Evolutionary conservation across 2,888 invertebrate species (phyloP), one percentile per base, ranked within the genome.

Genomic region (Neocrepidodera transversa): DNA sequence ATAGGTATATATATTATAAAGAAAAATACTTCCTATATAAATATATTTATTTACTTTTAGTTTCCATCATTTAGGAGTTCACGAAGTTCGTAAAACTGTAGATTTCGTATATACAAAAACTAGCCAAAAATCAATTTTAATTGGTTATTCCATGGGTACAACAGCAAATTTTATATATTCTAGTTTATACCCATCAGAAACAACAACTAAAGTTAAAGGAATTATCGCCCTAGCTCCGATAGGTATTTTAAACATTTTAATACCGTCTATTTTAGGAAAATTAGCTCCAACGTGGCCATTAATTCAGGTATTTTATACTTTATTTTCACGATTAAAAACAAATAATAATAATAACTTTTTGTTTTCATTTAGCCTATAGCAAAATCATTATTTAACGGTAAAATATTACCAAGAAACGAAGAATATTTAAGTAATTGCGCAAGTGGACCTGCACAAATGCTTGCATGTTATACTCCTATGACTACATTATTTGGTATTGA

Each of bases 61-160:
- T 26, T 63, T 60, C 11, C 58, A 65, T 17, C 49, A 65, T 23
- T 56, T 65, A 56, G 63, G 56, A 11, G 14, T 56, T 8, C 54
- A 56, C n/a, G 65, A 65, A 47, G 23, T 65, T 0, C 36, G 30
- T 13, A 4, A 42, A 14, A 53, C 45, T 7, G 8, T 53, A 6
- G 30, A 59, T 11, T 49, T 61, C 2, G 55, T 63, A 10, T 47
- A 45, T 8, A 16, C 26, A 11, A 54, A 20, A 51, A 59, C 59
- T 8, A 30, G 36, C 11, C 17, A 16, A 16, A 63, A 58, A 42
- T 32, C 45, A 6, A 51, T 61, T 6, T 60, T 54, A 7, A 40
- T 65, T 6, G 65, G 65, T 18, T 65, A 47, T 26, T 65, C 65
- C 1, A 63, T 63, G 54, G 65, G 65, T n/a, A 50, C 58, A 2